These are phyloP conservation scores for Hypotaenidia okinawae DNA, from an alignment of 2,797 vertebrate genomes.

Conservation along the genomic window DNA sequence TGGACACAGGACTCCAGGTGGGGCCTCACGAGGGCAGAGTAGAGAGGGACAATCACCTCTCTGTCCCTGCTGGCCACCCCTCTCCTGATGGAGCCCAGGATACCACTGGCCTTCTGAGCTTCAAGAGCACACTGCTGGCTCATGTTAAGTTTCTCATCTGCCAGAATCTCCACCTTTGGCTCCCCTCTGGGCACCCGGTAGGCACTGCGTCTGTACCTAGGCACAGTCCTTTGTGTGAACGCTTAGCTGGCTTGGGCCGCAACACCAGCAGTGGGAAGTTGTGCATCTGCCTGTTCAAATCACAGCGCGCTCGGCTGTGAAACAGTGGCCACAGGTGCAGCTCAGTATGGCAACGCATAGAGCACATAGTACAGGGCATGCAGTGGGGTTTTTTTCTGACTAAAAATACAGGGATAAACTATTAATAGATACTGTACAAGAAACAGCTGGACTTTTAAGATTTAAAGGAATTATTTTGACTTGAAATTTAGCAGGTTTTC, in stretches of 20 bases:
- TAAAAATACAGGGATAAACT: neutral
- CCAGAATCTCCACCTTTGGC: neutral
- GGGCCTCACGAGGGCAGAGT: no score
- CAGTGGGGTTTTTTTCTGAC: neutral
- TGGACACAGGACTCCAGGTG: no score
- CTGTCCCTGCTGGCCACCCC: no score
- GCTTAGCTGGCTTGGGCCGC: neutral
- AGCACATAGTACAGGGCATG: neutral
- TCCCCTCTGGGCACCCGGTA: neutral
- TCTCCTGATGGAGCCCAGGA: no score
- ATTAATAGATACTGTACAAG: neutral
- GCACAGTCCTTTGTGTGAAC: fast-evolving
- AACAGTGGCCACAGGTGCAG: neutral
- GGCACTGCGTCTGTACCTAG: neutral
- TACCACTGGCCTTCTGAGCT: no score
- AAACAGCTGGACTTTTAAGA: neutral
- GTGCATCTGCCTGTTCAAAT: neutral
- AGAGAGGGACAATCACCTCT: no score
- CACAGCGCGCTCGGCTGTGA: fast-evolving
- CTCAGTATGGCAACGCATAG: neutral
- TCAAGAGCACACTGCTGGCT: no score
- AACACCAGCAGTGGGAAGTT: neutral
- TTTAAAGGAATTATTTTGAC: neutral
- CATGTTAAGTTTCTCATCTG: no score
- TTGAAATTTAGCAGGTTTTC: neutral